These are phyloP conservation scores for Polietes domitor DNA, from an alignment of 2,888 invertebrate species.

Conservation along the genomic window DNA sequence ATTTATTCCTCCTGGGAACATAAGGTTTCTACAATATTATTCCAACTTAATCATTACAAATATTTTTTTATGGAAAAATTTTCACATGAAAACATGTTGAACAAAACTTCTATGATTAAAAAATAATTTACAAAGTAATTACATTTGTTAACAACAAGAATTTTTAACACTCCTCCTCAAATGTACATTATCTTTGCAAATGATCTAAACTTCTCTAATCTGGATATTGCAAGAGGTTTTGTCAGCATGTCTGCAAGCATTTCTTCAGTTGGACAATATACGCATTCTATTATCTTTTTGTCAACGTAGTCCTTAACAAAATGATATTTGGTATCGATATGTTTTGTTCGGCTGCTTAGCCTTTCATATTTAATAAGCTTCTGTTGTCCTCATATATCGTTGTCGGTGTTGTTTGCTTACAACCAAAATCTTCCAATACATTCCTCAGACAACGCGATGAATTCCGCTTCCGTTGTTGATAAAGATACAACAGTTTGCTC, in stretches of 20 bases:
- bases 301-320: slow-evolving; percentile 45
- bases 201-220: slow-evolving; percentile 35
- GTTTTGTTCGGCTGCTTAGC: slow-evolving; percentile 45
- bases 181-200: background rate
- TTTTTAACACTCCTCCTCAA: background rate
- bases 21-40: too few relatives aligned
- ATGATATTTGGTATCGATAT: slow-evolving; percentile 33
- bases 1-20: too few relatives aligned
- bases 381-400: slow-evolving; percentile 33
- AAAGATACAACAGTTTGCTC: too few relatives aligned
- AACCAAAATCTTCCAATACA: slow-evolving; percentile 41
- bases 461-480: slow-evolving; percentile 1
- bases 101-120: too few relatives aligned
- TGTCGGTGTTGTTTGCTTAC: background rate
- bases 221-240: slow-evolving; percentile 32
- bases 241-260: slow-evolving; percentile 50
- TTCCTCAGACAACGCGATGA: slow-evolving; percentile 36
- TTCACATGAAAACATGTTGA: too few relatives aligned
- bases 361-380: too few relatives aligned
- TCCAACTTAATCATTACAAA: too few relatives aligned
- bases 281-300: slow-evolving; percentile 21
- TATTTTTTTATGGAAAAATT: too few relatives aligned
- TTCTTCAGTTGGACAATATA: slow-evolving; percentile 47
- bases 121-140: too few relatives aligned
- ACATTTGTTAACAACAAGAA: too few relatives aligned